Conservation (phyloP, 23 tunicate species). For the Phallusia fumigata region DNA sequence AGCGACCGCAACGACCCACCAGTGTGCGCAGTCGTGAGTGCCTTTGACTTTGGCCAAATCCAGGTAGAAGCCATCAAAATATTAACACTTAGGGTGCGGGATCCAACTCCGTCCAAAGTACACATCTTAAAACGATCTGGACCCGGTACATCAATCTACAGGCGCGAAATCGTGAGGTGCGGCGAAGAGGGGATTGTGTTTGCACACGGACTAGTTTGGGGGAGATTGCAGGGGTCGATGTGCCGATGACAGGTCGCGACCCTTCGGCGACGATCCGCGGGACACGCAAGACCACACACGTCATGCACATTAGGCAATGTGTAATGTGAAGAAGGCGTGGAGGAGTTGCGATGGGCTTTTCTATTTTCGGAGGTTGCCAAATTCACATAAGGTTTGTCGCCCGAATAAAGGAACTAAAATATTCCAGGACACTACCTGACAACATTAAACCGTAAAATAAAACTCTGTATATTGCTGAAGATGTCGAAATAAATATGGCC, state of each 20-base stretch:
- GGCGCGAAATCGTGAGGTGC: background rate
- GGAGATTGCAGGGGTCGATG: slow-evolving; percentile 12
- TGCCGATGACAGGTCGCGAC: slow-evolving; percentile 20
- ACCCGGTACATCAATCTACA: background rate
- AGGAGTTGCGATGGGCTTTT: background rate
- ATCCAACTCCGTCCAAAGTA: background rate
- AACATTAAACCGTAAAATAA: too few relatives aligned
- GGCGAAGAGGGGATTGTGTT: background rate
- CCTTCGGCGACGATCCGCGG: slow-evolving; percentile 10
- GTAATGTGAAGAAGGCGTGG: background rate
- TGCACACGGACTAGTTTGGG: background rate
- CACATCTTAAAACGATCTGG: background rate
- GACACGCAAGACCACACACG: slow-evolving; percentile 15
- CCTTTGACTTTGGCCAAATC: background rate
- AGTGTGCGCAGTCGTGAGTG: background rate
- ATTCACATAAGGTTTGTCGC: too few relatives aligned
- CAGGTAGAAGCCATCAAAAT: background rate
- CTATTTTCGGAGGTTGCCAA: too few relatives aligned
- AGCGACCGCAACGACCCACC: slow-evolving; percentile 3
- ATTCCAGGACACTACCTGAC: too few relatives aligned
- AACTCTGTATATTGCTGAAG: too few relatives aligned
- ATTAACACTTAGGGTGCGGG: background rate
- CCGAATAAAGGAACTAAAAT: too few relatives aligned
- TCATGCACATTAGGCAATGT: background rate
- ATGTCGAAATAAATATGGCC: too few relatives aligned